Evolutionary conservation across 2,113 vertebrate genomes (phyloP).

Genomic region (Romanogobio albipinnatus): DNA sequence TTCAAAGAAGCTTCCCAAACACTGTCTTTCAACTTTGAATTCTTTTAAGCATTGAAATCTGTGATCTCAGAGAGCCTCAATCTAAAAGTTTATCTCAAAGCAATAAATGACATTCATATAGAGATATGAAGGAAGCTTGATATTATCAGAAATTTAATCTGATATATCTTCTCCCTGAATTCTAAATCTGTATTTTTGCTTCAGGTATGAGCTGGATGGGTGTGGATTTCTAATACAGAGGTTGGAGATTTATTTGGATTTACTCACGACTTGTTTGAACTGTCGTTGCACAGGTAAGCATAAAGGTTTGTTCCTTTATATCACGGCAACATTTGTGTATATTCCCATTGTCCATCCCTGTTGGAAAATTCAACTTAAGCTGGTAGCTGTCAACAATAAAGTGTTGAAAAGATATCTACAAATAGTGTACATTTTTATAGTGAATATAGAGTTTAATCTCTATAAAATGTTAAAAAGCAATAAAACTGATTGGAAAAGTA

Average conservation of each 20-base stretch:
- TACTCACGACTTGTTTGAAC: neutral
- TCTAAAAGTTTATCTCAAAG: conserved; percentile 8
- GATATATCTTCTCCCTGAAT: neutral
- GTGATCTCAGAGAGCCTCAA: neutral
- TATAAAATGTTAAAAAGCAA: neutral
- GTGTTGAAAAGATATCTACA: neutral
- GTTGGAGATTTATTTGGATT: conserved; percentile 27
- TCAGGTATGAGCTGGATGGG: conserved; percentile 5
- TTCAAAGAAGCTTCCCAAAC: neutral
- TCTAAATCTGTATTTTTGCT: conserved; percentile 6
- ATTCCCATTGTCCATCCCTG: neutral
- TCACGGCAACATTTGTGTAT: neutral
- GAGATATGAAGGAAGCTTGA: neutral
- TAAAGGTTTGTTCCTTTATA: neutral
- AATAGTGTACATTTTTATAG: neutral
- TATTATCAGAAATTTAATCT: neutral
- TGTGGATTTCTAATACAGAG: neutral
- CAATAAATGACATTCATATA: neutral
- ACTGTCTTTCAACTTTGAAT: neutral
- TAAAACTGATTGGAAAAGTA: neutral
- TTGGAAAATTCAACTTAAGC: neutral
- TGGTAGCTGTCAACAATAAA: neutral
- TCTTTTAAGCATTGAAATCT: neutral
- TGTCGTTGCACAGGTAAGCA: neutral
- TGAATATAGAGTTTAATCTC: neutral